Evolutionary conservation across 2,888 invertebrate species (phyloP).

Genomic region (Macropis europaea): DNA sequence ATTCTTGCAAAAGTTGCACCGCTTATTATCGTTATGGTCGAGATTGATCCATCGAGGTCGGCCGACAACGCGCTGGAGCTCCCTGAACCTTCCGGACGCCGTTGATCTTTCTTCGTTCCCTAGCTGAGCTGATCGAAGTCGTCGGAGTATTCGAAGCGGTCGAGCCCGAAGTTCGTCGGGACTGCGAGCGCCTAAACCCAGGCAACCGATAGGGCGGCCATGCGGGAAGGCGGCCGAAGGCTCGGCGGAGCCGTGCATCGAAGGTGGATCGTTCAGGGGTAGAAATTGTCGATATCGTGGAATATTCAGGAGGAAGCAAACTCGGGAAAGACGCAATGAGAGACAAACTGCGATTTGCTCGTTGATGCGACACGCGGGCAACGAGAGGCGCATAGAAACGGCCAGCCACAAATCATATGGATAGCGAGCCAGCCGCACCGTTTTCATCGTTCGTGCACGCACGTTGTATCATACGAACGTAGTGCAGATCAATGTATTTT

Average conservation of each 20-base stretch:
- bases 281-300: not conserved
- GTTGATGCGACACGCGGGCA: slow-evolving; percentile 20
- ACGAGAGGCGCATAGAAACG: slow-evolving; percentile 24
- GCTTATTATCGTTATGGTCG: not conserved
- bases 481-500: not conserved
- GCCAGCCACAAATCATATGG: slow-evolving; percentile 50
- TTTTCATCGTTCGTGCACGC: slow-evolving; percentile 28
- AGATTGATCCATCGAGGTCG: not conserved
- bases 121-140: no score
- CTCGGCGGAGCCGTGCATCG: not conserved
- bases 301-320: slow-evolving; percentile 14
- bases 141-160: not conserved
- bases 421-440: slow-evolving; percentile 15
- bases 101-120: no score
- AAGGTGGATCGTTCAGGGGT: not conserved
- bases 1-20: slow-evolving; percentile 11
- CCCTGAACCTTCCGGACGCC: no score
- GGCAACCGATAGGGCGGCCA: slow-evolving; percentile 37
- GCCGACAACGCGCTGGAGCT: not conserved
- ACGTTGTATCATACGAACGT: not conserved
- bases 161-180: not conserved
- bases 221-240: not conserved
- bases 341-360: slow-evolving; percentile 10
- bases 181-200: slow-evolving; percentile 32
- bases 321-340: not conserved